Conservation (phyloP, 2,888 invertebrate genomes). For the Melolontha melolontha region DNA sequence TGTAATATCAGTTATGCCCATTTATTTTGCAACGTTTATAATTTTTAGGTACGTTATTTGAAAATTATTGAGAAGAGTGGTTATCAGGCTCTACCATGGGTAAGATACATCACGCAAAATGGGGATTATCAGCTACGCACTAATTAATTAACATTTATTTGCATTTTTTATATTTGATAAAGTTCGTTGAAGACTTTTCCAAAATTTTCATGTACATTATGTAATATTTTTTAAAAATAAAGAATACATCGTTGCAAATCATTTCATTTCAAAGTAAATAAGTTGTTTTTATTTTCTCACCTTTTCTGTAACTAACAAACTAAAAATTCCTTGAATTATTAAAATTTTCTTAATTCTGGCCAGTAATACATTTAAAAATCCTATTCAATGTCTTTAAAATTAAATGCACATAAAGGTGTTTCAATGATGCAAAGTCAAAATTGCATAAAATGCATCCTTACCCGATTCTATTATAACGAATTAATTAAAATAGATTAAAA, state of each 20-base stretch:
- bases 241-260: slow-evolving; percentile 12
- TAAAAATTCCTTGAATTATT: no score
- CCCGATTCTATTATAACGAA: no score
- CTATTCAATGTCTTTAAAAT: no score
- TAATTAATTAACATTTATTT: slow-evolving; percentile 70
- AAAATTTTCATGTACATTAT: slow-evolving; percentile 33
- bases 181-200: background rate
- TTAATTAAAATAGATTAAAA: no score
- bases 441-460: no score
- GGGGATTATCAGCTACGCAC: slow-evolving; percentile 98
- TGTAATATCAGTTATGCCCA: slow-evolving; percentile 31
- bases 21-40: slow-evolving; percentile 20
- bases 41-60: slow-evolving; percentile 79
- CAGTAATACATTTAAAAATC: no score
- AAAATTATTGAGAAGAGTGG: slow-evolving; percentile 99
- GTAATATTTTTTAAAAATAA: slow-evolving; percentile 38
- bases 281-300: background rate
- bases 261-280: slow-evolving; percentile 6
- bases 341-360: no score
- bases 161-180: slow-evolving; percentile 10
- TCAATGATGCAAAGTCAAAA: no score
- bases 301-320: no score
- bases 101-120: slow-evolving; percentile 99
- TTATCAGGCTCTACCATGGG: slow-evolving; percentile 99
- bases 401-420: no score